A percentile compares a stretch with the other conserved stretches of the same genome.
phyloP scores from a whole-genome alignment of 2,888 invertebrate species.

The Phalangium opilio region DNA sequence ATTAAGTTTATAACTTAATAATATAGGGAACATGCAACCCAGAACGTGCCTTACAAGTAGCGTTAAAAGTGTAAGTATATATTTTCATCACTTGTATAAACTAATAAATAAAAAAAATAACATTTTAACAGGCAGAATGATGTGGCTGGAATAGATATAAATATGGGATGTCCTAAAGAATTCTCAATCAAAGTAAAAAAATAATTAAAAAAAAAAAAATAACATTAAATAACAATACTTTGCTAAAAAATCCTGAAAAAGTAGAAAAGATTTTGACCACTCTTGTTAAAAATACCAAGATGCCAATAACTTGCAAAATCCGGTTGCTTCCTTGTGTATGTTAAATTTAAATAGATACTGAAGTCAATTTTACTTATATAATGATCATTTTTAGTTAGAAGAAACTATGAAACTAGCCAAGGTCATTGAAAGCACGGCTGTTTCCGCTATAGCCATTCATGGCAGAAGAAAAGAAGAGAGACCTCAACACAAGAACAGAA shows the following conservation, averaged over 20 bases:
- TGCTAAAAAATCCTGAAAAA: constrained; percentile 66
- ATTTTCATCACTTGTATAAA: constrained; percentile 2
- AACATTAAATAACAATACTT: constrained; percentile 36
- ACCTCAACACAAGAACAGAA: constrained; percentile 66
- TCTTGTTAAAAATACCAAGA: constrained; percentile 56
- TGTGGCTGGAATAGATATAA: constrained; percentile 87
- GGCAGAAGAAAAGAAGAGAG: constrained; percentile 76
- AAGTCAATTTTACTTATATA: no score
- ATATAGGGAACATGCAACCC: constrained; percentile 66
- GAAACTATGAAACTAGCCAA: constrained; percentile 65
- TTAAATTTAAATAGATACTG: no score
- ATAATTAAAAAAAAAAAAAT: neutral
- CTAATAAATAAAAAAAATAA: no score
- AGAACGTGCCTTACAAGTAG: constrained; percentile 69
- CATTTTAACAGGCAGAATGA: constrained; percentile 58
- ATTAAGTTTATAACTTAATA: no score
- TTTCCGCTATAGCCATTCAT: constrained; percentile 85
- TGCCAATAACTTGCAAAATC: constrained; percentile 96
- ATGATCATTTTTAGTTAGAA: constrained; percentile 38
- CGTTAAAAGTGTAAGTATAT: constrained; percentile 52
- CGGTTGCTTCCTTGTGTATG: constrained; percentile 52
- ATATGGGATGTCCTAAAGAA: constrained; percentile 99
- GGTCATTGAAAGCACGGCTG: constrained; percentile 65
- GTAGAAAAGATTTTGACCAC: constrained; percentile 60
- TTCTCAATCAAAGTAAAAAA: constrained; percentile 64